Base-by-base conservation (phyloP, 2,888 invertebrate genomes). In the Aelia acuminata region DNA sequence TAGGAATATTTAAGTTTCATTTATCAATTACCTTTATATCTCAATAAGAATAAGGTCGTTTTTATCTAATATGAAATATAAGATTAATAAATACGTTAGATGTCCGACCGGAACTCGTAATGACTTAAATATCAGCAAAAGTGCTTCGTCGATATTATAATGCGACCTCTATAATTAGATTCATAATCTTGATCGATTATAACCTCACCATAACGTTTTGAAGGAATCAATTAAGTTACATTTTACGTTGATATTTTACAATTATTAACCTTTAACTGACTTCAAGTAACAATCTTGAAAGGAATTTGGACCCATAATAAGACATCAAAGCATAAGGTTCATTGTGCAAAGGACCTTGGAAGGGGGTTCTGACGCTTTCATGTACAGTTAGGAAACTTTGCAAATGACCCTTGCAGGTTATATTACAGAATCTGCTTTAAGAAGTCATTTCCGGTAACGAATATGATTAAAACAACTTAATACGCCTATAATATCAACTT, bases 271-370 rank as follows among this genome's bases (percentile, higher is more conserved):
- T 43, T 70, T 35, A 43, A 43, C 80, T 84, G 49, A 63, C 26
- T 18, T 75, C 15, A 11, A 80, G 75, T 75, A 43, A 87, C 43
- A 50, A 75, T 75, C 31, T 26, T 50, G 49, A 87, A 35, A 75
- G 87, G 84, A 87, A 80, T 87, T 87, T 87, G 87, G 87, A 87
- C 87, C 87, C 84, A 87, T 87, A 50, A 57, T 84, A 87, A 75
- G 87, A 70, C 87, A 50, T 85, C 87, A 87, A 89, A 85, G 89
- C 87, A 89, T 89, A 89, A 89, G 88, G 89, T 89, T 89, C 89
- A 90, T 90, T 89, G 90, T 90, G 87, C 85, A 87, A 89, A 88
- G 84, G 87, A 88, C 88, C 89, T 88, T 87, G 89, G 89, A 88
- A 88, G 90, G 89, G 88, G 89, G 26, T 85, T 85, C 84, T 88